These are phyloP conservation scores for Stenodema calcarata DNA, from an alignment of 2,888 invertebrate genomes.

Conservation along the genomic window DNA sequence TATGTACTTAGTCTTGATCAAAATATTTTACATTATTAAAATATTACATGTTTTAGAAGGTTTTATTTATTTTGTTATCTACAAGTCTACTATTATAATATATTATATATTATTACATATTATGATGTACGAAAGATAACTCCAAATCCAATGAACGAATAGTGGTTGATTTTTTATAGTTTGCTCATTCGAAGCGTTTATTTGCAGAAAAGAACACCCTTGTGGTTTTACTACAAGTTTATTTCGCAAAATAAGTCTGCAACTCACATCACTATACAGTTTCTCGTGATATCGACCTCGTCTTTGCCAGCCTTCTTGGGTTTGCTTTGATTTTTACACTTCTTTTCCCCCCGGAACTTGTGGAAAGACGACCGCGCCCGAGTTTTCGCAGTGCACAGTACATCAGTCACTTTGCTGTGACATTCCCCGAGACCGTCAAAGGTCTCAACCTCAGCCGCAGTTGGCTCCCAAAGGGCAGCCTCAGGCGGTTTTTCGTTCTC, in stretches of 20 bases:
- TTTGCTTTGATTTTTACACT: background rate
- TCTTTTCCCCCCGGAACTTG: background rate
- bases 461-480: background rate
- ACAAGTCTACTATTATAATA: background rate
- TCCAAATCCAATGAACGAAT: too few relatives aligned
- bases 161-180: too few relatives aligned
- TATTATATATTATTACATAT: too few relatives aligned
- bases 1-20: background rate
- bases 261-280: slow-evolving; percentile 16
- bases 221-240: background rate
- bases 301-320: background rate
- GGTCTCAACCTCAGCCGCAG: background rate
- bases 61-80: background rate
- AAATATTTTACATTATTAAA: background rate
- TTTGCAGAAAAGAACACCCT: too few relatives aligned
- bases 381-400: background rate
- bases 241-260: background rate
- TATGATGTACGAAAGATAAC: too few relatives aligned
- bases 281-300: background rate
- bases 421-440: background rate
- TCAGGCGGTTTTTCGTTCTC: background rate
- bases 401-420: background rate
- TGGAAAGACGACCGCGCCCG: background rate
- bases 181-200: too few relatives aligned
- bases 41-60: background rate